A percentile compares a stretch with the other conserved stretches of the same genome.
Evolutionary conservation across 2,888 invertebrate genomes (phyloP).

Genomic region (Eupithecia exiguata): DNA sequence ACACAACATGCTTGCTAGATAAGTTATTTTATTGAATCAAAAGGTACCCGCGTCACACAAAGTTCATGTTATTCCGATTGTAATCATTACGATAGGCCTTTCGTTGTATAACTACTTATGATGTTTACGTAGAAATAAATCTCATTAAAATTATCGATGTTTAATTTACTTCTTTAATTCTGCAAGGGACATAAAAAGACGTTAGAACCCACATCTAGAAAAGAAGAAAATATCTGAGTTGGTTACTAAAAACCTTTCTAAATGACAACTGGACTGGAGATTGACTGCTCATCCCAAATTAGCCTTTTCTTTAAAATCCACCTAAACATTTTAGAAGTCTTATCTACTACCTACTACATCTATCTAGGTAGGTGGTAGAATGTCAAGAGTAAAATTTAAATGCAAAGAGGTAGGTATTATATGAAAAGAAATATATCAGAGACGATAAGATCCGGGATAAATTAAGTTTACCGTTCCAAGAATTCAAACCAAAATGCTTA

Average conservation of each 20-base stretch:
- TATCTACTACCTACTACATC: background rate
- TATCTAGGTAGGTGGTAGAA: too few relatives aligned
- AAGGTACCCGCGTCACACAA: slow-evolving; percentile 71
- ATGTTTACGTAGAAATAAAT: slow-evolving; percentile 25
- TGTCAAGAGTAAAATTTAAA: too few relatives aligned
- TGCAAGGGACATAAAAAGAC: background rate
- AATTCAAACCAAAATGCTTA: too few relatives aligned
- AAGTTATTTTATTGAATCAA: slow-evolving; percentile 50
- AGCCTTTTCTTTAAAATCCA: background rate
- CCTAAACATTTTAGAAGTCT: background rate
- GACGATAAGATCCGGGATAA: too few relatives aligned
- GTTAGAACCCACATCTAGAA: background rate
- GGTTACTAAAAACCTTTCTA: background rate
- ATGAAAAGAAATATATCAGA: too few relatives aligned
- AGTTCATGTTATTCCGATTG: slow-evolving; percentile 39
- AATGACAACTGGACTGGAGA: background rate
- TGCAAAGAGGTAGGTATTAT: too few relatives aligned
- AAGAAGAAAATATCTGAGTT: background rate
- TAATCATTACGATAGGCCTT: slow-evolving; percentile 51
- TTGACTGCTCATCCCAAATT: background rate
- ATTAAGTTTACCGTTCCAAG: too few relatives aligned
- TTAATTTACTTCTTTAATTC: slow-evolving; percentile 17
- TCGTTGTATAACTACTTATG: slow-evolving; percentile 13
- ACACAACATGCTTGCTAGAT: slow-evolving; percentile 41
- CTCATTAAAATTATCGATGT: slow-evolving; percentile 20